Evolutionary conservation across 2,797 vertebrate species (phyloP), one percentile per base, ranked within the genome.

Genomic region (Hypotaenidia philippensis): DNA sequence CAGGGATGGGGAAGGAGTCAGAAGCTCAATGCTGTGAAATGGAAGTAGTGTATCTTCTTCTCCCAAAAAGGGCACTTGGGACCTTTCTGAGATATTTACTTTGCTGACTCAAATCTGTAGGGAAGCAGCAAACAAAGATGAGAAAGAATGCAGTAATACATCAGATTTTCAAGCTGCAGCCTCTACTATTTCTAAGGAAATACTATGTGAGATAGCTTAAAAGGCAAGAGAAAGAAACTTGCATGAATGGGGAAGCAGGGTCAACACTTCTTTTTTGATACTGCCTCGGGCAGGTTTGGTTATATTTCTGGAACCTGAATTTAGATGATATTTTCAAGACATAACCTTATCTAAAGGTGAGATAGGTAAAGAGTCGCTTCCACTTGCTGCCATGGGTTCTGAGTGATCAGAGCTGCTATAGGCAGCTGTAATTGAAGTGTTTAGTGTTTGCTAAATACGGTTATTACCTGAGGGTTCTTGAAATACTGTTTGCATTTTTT

Each of bases 391-490:
- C 66, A 63, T 55, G n/a, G 13, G 57, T 68, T 94, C 34, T 68
- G 74, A 94, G 75, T 79, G 61, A 97, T 94, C 86, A 92, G 84
- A 57, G 88, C 68, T 90, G 50, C 76, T 95, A 40, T 36, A 94
- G 63, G 76, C 75, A 84, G 81, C 85, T 95, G 85, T 94, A 97
- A 95, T 91, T 87, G 87, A 93, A 96, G 89, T 93, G 81, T 95
- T 96, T 96, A 95, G 96, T 92, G 71, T 96, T 93, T 94, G 89
- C 80, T 96, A 97, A 97, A 90, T 91, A 94, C 71, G 87, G 93
- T 85, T 95, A 96, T 97, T 95, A 96, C 97, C 97, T 97, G 92
- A 83, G 96, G 96, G 93, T 92, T 96, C 82, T 96, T 95, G 91
- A 95, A 97, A 96, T 90, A 90, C 77, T 94, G 80, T 96, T 96